Evolutionary conservation across 2,797 vertebrate species (phyloP), one percentile per base, ranked within the genome.

Genomic region (Apogon hyalosoma): DNA sequence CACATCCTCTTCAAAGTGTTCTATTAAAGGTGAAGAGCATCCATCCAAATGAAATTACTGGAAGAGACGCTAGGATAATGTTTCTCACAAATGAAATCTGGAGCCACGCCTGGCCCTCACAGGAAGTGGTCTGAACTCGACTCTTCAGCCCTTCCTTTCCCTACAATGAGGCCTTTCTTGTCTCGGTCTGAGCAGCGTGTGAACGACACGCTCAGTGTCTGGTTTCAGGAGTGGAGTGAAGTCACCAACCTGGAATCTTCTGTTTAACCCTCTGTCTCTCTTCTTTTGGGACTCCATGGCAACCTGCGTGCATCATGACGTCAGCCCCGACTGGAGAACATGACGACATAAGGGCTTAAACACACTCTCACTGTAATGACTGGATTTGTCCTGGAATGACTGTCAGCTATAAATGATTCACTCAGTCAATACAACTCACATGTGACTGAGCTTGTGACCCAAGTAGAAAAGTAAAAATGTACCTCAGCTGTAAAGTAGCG

Each of bases 231-330:
- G 54, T 2, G 15, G 39, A 13, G n/a, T 87, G 82, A 88, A 76
- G 64, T 85, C 80, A 87, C 56, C 62, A 64, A 80, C 71, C 59
- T 47, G 63, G 65, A 63, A 57, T 82, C 74, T 21, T 61, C 31
- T 46, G 38, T 61, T 61, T 48, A 54, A 55, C 42, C 19, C 0
- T 42, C 13, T 42, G 12, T 6, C 1, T 13, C 0, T 75, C 13
- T 47, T 39, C 66, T 53, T 42, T 69, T 33, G 67, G 18, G 52
- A 87, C 69, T 18, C 90, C 90, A 0, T 95, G 94, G 94, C 87
- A 94, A 69, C 89, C 71, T 51, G 57, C 90, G 14, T 83, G 0
- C 94, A 93, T 92, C 87, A 80, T 63, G 93, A 95, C 68, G 76
- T 95, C 15, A 88, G 76, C 3, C 86, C 94, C 58, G 40, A 19